phyloP scores from a whole-genome alignment of 2,888 invertebrate species.

The Clistopyga incitator region DNA sequence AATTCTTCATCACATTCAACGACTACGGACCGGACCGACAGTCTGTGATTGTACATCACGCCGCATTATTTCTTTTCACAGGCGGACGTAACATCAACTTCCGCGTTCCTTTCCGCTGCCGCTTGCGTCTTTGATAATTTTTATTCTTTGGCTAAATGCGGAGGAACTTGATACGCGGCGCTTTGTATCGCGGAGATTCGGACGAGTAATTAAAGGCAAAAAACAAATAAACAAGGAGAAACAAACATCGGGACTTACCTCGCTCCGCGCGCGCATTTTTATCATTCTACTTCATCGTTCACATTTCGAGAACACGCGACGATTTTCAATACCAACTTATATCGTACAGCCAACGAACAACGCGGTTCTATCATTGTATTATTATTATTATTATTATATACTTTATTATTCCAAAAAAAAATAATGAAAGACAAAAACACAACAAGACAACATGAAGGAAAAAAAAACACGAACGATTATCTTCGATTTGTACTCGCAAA shows the following conservation, averaged over 20 bases:
- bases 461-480: slow-evolving; percentile 47
- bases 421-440: slow-evolving; percentile 35
- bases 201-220: background rate
- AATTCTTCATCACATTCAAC: slow-evolving; percentile 8
- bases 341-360: slow-evolving; percentile 52
- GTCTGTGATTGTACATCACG: slow-evolving; percentile 30
- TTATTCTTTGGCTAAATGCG: background rate
- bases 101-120: slow-evolving; percentile 67
- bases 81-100: slow-evolving; percentile 79
- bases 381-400: slow-evolving; percentile 62
- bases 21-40: slow-evolving; percentile 37
- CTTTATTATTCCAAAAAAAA: slow-evolving; percentile 60
- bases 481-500: slow-evolving; percentile 65
- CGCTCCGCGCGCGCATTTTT: slow-evolving; percentile 62
- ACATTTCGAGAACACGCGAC: slow-evolving; percentile 63
- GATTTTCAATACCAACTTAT: slow-evolving; percentile 9
- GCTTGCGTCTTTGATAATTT: background rate
- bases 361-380: slow-evolving; percentile 73
- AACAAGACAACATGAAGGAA: slow-evolving; percentile 48
- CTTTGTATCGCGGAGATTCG: slow-evolving; percentile 20
- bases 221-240: background rate
- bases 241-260: slow-evolving; percentile 52
- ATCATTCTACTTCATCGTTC: slow-evolving; percentile 64
- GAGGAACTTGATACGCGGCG: slow-evolving; percentile 6
- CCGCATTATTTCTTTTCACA: slow-evolving; percentile 63